Base-by-base conservation (phyloP, 2,888 invertebrate species). In the Empis livida region DNA sequence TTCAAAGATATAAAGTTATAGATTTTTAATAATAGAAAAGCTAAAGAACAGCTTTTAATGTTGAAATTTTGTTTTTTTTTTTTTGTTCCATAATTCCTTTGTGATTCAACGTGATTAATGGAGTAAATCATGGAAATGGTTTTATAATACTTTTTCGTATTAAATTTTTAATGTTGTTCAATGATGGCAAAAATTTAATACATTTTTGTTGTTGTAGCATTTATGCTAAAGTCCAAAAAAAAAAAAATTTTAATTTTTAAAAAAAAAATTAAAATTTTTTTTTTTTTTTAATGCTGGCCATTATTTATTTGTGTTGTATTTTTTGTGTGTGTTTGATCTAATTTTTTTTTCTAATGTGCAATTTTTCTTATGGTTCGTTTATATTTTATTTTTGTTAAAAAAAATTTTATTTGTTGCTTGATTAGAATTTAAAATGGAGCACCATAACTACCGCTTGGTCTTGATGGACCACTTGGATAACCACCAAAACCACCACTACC, bases 371-470 rank as follows among this genome's bases (percentile, higher is more conserved):
- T n/a, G n/a, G n/a, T n/a, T n/a, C n/a, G n/a, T 14, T 4, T 40
- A 16, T 13, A 11, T n/a, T 20, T n/a, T 9, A 8, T 27, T 41
- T 23, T 41, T 8, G n/a, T n/a, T n/a, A n/a, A n/a, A 23, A 23
- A 8, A 5, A n/a, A n/a, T 35, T 35, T 35, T 35, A 13, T 2
- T 35, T n/a, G 35, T n/a, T n/a, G n/a, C 2, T 35, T 35, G 3
- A 35, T n/a, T n/a, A n/a, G n/a, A 35, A 35, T 35, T 35, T 65
- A 65, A 57, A 62, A 65, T 45, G 65, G 62, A 53, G 56, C 79
- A 63, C 84, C 84, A 70, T 84, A 85, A 71, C 80, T 79, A 67
- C 81, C 73, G 60, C 79, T 75, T 53, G 80, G 81, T 52, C 73
- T 69, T 57, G 78, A 75, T 42, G 75, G 80, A 53, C 71, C 77